These are phyloP conservation scores for Drosophila tristis DNA, from an alignment of 1,140 invertebrate genomes.

Conservation along the genomic window DNA sequence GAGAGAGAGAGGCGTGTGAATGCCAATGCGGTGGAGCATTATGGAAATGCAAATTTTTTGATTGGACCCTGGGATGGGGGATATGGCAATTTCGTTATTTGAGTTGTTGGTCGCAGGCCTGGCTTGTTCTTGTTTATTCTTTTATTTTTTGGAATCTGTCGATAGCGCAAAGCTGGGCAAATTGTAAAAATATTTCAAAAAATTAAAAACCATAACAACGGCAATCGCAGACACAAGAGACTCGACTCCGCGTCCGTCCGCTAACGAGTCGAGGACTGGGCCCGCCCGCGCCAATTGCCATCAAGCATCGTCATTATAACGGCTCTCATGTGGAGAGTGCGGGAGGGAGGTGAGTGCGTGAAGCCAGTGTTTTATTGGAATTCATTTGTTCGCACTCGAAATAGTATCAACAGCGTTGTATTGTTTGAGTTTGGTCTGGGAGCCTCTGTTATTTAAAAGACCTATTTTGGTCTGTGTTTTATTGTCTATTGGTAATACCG, in stretches of 20 bases:
- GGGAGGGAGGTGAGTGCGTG: not conserved
- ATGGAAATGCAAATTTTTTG: slow-evolving; percentile 28
- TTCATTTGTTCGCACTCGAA: slow-evolving; percentile 51
- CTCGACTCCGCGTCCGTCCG: slow-evolving; percentile 12
- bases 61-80: slow-evolving; percentile 24
- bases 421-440: no score
- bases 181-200: slow-evolving; percentile 29
- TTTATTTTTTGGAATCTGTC: slow-evolving; percentile 3
- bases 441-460: not conserved
- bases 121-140: not conserved
- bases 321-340: slow-evolving; percentile 8
- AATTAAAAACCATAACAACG: slow-evolving; percentile 50
- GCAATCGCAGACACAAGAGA: slow-evolving; percentile 37
- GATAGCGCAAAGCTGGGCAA: not conserved
- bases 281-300: slow-evolving; percentile 19
- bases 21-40: not conserved
- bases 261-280: slow-evolving; percentile 33
- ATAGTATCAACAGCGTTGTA: not conserved
- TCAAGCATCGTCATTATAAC: slow-evolving; percentile 26
- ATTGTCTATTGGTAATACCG: no score
- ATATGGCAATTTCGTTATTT: slow-evolving; percentile 18
- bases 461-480: no score
- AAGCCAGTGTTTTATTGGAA: slow-evolving; percentile 15
- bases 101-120: not conserved
- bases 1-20: not conserved